Evolutionary conservation across 1,140 invertebrate genomes (phyloP), one percentile per base, ranked within the genome.

Genomic region (Acarapis woodi): DNA sequence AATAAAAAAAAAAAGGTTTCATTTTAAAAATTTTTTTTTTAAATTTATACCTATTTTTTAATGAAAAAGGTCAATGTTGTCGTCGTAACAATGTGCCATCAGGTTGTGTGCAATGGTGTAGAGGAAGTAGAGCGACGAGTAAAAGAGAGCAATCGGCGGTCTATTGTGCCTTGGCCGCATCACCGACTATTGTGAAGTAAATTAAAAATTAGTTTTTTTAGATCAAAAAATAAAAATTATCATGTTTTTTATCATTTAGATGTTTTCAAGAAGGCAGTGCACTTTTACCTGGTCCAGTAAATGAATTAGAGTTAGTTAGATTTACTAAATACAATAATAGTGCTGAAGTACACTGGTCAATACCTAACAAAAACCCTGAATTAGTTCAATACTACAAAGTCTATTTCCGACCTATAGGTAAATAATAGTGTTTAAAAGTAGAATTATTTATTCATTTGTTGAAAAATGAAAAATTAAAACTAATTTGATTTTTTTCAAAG

Each of bases 211-310:
- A n/a, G n/a, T n/a, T n/a, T n/a, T n/a, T n/a, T n/a, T n/a, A n/a
- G n/a, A n/a, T n/a, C n/a, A n/a, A n/a, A n/a, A n/a, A n/a, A n/a
- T n/a, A n/a, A n/a, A n/a, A n/a, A n/a, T 63, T 63, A 37, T 61
- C 63, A 23, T 65, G 66, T 35, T 51, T 66, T 1, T 79, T 74
- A 47, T 63, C 70, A 2, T 49, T 77, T 2, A 62, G 66, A 19
- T 79, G 75, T 53, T 79, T 79, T 54, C 62, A 75, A 32, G 72
- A 75, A 51, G 66, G 71, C 14, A 62, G 69, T 40, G 68, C 71
- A 54, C 63, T 53, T 32, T 51, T 79, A 39, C 74, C 74, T 0
- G 73, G 73, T 12, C 72, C 72, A n/a, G 74, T 73, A 2, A 59
- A 63, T 39, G 69, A 72, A 45, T 54, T 78, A 20, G 60, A 58